These are phyloP conservation scores for Heliconius hortense DNA, from an alignment of 2,888 invertebrate genomes.

Conservation along the genomic window DNA sequence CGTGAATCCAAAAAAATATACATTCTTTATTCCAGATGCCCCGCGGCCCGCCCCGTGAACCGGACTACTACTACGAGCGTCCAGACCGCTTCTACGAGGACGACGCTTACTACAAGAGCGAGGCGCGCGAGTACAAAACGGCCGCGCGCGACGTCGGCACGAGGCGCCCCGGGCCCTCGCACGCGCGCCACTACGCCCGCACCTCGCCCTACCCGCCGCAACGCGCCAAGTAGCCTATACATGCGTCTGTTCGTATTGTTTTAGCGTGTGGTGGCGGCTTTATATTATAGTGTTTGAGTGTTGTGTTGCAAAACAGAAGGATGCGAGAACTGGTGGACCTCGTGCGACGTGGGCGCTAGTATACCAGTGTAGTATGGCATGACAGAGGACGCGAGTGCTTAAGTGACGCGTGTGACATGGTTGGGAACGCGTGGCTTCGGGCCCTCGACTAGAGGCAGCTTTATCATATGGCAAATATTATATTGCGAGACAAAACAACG, in stretches of 20 bases:
- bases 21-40: conserved; percentile 26
- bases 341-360: no score
- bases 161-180: conserved; percentile 52
- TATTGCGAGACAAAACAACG: no score
- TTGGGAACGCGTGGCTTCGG: no score
- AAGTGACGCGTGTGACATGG: no score
- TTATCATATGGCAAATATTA: no score
- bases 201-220: conserved; percentile 61
- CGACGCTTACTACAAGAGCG: conserved; percentile 62
- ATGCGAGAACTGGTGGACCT: no score
- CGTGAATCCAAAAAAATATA: not conserved
- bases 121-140: conserved; percentile 63
- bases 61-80: conserved; percentile 86
- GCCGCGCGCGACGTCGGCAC: conserved; percentile 69
- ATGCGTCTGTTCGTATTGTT: conserved; percentile 44
- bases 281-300: not conserved
- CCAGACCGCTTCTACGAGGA: conserved; percentile 73
- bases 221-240: conserved; percentile 65
- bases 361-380: no score
- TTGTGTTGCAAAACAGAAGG: not conserved
- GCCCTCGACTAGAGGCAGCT: no score
- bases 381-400: no score
- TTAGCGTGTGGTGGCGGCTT: conserved; percentile 35
- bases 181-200: conserved; percentile 53
- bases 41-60: conserved; percentile 78